Evolutionary conservation across 2,113 vertebrate genomes (phyloP), one percentile per base, ranked within the genome.

Genomic region (Hippocampus guttulatus): DNA sequence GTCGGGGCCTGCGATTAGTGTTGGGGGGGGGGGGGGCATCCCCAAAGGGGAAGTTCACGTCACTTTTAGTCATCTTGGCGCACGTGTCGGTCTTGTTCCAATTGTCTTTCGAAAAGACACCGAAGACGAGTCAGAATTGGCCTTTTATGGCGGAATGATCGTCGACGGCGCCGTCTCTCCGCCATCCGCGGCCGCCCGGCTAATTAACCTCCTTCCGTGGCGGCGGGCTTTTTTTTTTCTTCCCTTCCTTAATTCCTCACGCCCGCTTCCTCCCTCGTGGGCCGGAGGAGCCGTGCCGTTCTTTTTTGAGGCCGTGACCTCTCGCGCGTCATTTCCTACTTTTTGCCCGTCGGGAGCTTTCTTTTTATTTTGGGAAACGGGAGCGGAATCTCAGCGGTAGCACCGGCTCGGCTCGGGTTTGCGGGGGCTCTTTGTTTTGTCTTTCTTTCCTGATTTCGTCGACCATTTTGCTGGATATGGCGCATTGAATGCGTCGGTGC

Each of bases 131-230:
- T 18, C 27, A 8, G 6, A 27, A n/a, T 6, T 49, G 30, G 30
- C 30, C 30, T 81, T 75, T 76, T 75, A 76, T 85, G 70, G 81
- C 77, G 33, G 61, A 61, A 68, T 74, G 70, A 78, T 70, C 83
- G 72, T 83, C 78, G 73, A 75, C 77, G 52, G 58, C 78, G 64
- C 71, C 75, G 75, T 63, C 8, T 68, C 10, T 25, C 10, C 11
- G 15, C 64, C 23, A 49, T 64, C 70, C 63, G 15, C 20, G 27
- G 58, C 69, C 51, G 62, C 65, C 68, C 30, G 73, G 60, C 61
- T 81, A 80, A 86, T 86, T 80, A 84, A 81, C 79, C 74, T 77
- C 45, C 62, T 49, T 38, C 27, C 30, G 60, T 33, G 20, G 15
- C 6, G 33, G 58, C 41, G 64, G 58, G 4, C 65, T 79, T 74